phyloP scores from a whole-genome alignment of 2,797 vertebrate genomes.

The Masticophis lateralis region DNA sequence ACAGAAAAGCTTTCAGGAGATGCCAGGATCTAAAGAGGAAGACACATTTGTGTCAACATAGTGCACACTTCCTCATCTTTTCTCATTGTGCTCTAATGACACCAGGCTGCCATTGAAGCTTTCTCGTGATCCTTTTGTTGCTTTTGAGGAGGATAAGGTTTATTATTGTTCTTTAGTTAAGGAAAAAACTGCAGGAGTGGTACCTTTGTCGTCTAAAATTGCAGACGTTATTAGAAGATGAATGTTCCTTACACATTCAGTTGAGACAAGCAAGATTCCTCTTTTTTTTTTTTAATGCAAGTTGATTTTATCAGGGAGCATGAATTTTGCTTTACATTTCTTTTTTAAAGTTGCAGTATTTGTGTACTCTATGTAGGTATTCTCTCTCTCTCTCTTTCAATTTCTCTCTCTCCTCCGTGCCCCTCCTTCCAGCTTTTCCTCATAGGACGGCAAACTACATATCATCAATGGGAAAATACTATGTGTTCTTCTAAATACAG shows the following conservation, averaged over 20 bases:
- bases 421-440: constrained; percentile 44
- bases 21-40: constrained; percentile 77
- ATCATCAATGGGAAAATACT: constrained; percentile 59
- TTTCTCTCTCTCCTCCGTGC: constrained; percentile 21
- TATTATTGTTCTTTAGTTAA: constrained; percentile 86
- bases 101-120: constrained; percentile 79
- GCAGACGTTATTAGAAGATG: constrained; percentile 78
- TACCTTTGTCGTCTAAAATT: constrained; percentile 80
- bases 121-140: constrained; percentile 79
- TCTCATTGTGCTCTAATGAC: constrained; percentile 86
- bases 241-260: constrained; percentile 74
- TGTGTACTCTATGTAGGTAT: constrained; percentile 54
- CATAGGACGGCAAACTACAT: constrained; percentile 52
- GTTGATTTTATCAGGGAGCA: constrained; percentile 63
- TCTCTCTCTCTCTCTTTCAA: constrained; percentile 37
- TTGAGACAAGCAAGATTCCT: constrained; percentile 65
- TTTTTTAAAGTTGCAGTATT: constrained; percentile 68
- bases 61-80: constrained; percentile 83
- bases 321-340: constrained; percentile 73
- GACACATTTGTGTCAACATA: constrained; percentile 86
- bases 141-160: constrained; percentile 76
- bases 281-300: constrained; percentile 37
- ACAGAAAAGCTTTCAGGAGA: constrained; percentile 85
- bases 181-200: constrained; percentile 80
- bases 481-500: constrained; percentile 36